phyloP scores from a whole-genome alignment of 2,888 invertebrate species.

The Argyresthia albistria region DNA sequence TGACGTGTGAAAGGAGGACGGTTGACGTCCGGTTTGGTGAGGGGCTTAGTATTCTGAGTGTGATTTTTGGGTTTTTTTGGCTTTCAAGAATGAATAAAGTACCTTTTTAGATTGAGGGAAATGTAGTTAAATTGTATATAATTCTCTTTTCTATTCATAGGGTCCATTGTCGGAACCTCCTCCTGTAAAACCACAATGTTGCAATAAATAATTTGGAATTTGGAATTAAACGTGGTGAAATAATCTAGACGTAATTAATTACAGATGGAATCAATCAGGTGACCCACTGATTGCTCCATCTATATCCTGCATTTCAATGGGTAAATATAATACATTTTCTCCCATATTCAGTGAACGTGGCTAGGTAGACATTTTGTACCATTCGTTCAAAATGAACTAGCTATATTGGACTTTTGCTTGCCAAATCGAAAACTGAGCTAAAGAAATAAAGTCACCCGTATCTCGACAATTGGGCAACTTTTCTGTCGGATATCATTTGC shows the following conservation, averaged over 20 bases:
- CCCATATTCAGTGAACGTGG: background rate
- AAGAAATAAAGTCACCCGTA: slow-evolving; percentile 19
- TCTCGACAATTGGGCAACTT: slow-evolving; percentile 20
- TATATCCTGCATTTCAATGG: background rate
- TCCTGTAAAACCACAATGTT: too few relatives aligned
- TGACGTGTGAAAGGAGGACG: background rate
- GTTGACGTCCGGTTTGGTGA: background rate
- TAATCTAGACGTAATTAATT: too few relatives aligned
- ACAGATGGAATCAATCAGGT: too few relatives aligned
- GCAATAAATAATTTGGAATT: too few relatives aligned
- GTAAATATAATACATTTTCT: too few relatives aligned
- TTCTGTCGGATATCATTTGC: slow-evolving; percentile 3
- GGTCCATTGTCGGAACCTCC: too few relatives aligned
- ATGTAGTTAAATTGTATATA: too few relatives aligned
- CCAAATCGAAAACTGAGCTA: slow-evolving; percentile 57
- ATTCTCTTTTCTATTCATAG: too few relatives aligned
- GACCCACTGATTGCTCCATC: too few relatives aligned
- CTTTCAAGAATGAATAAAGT: background rate
- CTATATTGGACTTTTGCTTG: slow-evolving; percentile 20
- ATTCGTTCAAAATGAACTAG: background rate
- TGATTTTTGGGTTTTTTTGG: background rate
- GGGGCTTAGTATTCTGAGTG: background rate
- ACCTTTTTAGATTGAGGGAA: too few relatives aligned
- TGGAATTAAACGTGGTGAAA: too few relatives aligned
- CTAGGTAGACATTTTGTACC: too few relatives aligned